A percentile compares a stretch with the other conserved stretches of the same genome.
Conservation (phyloP, 2,888 invertebrate genomes). For the Odontomyia ornata region DNA sequence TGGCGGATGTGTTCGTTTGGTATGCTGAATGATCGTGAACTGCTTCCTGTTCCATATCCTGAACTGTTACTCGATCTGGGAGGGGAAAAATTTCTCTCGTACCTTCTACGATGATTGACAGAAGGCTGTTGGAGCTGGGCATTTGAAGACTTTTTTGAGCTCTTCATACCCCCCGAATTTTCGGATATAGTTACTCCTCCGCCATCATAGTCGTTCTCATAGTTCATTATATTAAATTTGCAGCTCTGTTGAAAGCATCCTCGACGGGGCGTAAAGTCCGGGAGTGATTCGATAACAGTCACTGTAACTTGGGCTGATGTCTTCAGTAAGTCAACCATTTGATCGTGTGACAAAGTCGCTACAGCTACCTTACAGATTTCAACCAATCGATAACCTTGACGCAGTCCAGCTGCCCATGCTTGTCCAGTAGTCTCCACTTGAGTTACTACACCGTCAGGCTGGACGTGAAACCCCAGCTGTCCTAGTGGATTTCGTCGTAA, state of each 20-base stretch:
- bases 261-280: constrained; percentile 74
- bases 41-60: constrained; percentile 81
- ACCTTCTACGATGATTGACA: constrained; percentile 70
- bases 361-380: constrained; percentile 92
- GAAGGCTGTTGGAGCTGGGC: constrained; percentile 64
- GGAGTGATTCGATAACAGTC: constrained; percentile 78
- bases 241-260: constrained; percentile 74
- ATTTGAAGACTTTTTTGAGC: constrained; percentile 54
- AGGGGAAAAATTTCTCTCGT: constrained; percentile 79
- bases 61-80: constrained; percentile 84
- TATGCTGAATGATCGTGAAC: constrained; percentile 64
- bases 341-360: constrained; percentile 87
- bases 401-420: constrained; percentile 80
- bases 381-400: constrained; percentile 88
- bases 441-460: constrained; percentile 92
- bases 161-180: constrained; percentile 51
- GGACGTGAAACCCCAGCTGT: constrained; percentile 90
- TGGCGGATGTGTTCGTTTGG: constrained; percentile 52
- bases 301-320: constrained; percentile 89
- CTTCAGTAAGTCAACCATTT: constrained; percentile 91
- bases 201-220: constrained; percentile 73
- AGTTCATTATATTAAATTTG: constrained; percentile 70
- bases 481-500: constrained; percentile 82
- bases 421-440: constrained; percentile 65
- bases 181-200: constrained; percentile 30